Evolutionary conservation across 2,797 vertebrate species (phyloP), one percentile per base, ranked within the genome.

Genomic region (Mycteria americana): DNA sequence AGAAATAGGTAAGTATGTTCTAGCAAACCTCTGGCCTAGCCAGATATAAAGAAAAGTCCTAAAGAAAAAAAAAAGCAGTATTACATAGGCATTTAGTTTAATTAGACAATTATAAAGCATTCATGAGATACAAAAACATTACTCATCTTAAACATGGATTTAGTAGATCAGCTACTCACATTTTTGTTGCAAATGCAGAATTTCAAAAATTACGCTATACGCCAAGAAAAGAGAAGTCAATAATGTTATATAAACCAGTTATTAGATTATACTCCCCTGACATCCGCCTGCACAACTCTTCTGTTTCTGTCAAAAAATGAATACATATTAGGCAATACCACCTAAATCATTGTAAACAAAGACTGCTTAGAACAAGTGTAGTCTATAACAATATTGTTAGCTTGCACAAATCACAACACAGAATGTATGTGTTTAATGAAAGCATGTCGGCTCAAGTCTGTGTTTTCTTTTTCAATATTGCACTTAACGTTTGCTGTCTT

Each of bases 251-350:
- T 56, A 84, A 87, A 79, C 57, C 93, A 89, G 81, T 41, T 82
- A 90, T 68, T 4, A 70, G 63, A 35, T 46, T 41, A 30, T n/a
- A 74, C 30, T 60, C 72, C 79, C 53, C 59, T 75, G 48, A 75
- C 92, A 92, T 68, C 79, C 39, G 23, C 85, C 93, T 86, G 78
- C 94, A 86, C n/a, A 82, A 41, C 70, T 37, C 73, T 63, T 48
- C 87, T 94, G 82, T 43, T 50, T 85, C 94, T 94, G 93, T 45
- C 78, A 70, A 77, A 75, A 95, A 81, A 88, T 6, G 54, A 93
- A 86, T 33, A 46, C 31, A 18, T 16, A 48, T 19, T 51, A 94
- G 83, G 86, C 70, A 72, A 69, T 21, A 78, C 78, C 64, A 93
- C 63, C 70, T 46, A 63, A 81, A 82, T n/a, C 46, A 24, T 19